A percentile compares a stretch with the other conserved stretches of the same genome.
These are phyloP conservation scores for Dolichallabes microphthalmus DNA, from an alignment of 2,113 vertebrate species.

Conservation along the genomic window DNA sequence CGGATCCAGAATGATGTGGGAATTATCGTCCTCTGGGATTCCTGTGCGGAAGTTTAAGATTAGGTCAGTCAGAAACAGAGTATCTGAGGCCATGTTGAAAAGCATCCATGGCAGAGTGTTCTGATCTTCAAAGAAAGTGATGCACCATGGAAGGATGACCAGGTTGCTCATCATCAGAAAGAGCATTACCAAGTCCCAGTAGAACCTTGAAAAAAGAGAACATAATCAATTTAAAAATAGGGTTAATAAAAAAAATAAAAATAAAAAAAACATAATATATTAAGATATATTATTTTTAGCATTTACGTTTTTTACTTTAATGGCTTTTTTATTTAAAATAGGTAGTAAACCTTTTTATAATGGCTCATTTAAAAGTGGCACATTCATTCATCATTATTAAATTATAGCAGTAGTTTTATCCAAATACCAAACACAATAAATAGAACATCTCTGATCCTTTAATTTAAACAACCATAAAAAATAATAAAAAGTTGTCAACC, in stretches of 20 bases:
- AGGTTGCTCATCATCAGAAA: conserved; percentile 78
- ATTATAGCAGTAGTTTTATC: no score
- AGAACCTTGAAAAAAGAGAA: conserved; percentile 65
- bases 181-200: conserved; percentile 78
- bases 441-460: no score
- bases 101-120: conserved; percentile 75
- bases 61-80: conserved; percentile 74
- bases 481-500: no score
- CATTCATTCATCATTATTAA: no score
- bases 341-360: no score
- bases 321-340: no score
- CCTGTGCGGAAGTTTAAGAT: conserved; percentile 77
- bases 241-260: background rate
- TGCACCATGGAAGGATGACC: conserved; percentile 75
- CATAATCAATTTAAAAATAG: background rate
- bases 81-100: conserved; percentile 76
- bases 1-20: conserved; percentile 72
- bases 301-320: no score
- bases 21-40: conserved; percentile 68
- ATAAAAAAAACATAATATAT: no score
- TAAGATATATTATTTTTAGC: no score
- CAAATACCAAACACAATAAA: no score
- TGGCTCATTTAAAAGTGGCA: no score
- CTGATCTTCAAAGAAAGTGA: conserved; percentile 78
- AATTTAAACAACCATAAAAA: no score